Percentiles rank a stretch among this genome's conserved stretches.
phyloP scores from a whole-genome alignment of 2,113 vertebrate genomes.

The Megaleporinus macrocephalus region DNA sequence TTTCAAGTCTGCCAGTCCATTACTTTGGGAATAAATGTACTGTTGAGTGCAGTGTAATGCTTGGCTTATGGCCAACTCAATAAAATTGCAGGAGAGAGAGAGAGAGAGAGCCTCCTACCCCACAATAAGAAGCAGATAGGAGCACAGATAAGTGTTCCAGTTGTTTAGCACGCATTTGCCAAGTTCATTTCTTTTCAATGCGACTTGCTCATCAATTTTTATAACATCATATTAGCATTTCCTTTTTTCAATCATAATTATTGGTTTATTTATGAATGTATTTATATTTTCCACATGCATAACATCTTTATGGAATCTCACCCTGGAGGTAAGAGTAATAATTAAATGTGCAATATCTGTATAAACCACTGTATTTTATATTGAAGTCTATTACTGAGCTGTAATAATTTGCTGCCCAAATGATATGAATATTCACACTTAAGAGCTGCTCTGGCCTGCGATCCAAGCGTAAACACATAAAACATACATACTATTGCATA shows the following conservation, averaged over 20 bases:
- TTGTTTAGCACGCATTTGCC: background rate
- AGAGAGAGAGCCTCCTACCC: background rate
- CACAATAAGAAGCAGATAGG: background rate
- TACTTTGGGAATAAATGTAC: constrained; percentile 55
- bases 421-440: no score
- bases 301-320: background rate
- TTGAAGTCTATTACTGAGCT: no score
- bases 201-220: background rate
- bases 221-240: no score
- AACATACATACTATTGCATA: no score
- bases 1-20: constrained; percentile 52
- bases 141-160: constrained; percentile 11
- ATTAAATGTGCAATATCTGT: background rate
- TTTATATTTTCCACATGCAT: background rate
- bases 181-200: background rate
- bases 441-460: no score
- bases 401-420: no score
- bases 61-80: constrained; percentile 60
- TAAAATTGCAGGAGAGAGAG: constrained; percentile 37
- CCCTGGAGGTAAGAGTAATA: background rate
- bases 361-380: background rate
- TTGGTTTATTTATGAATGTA: background rate
- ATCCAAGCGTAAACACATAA: no score
- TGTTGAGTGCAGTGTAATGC: constrained; percentile 61
- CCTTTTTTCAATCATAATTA: no score